Evolutionary conservation across 2,113 vertebrate genomes (phyloP), one percentile per base, ranked within the genome.

Genomic region (Lepus timidus): DNA sequence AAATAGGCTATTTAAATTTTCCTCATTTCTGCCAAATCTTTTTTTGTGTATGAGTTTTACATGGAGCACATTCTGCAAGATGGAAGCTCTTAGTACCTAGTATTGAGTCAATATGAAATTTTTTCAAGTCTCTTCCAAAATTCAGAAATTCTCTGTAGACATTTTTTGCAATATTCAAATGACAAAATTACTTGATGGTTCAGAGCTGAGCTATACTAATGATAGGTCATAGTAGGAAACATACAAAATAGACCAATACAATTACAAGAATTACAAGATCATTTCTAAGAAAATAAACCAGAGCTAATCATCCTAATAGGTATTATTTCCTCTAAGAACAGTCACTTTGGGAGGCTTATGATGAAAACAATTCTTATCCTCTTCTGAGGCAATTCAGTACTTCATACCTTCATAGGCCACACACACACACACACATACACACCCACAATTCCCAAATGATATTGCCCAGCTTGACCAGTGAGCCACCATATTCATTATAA

Each of bases 161-260:
- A 58, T 90, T 88, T 96, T 49, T 27, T 73, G 96, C 16, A 85
- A 64, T 80, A 95, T 16, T 81, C 64, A 90, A 78, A 65, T 75
- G 65, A 85, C 29, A 49, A 92, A 91, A 62, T 73, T 83, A 84
- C 76, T 58, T 68, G 52, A 83, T 29, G 20, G 36, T 55, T 88
- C 58, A 88, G 58, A 29, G 85, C 12, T 58, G 2, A 23, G 52
- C 11, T 52, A 62, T 65, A 67, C 9, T 82, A 52, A 85, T 79
- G 51, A 91, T 70, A 49, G 58, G 11, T 25, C 62, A 91, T 2
- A 39, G 68, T 7, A 74, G 20, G 22, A 79, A 75, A 73, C 0
- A 23, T 9, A 78, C 12, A 91, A 95, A 92, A 78, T 36, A 93
- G 27, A 62, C 8, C 16, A 91, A 88, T 83, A 92, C 94, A 81